Evolutionary conservation across 2,113 vertebrate species (phyloP), one percentile per base, ranked within the genome.

Genomic region (Callopanchax toddi): DNA sequence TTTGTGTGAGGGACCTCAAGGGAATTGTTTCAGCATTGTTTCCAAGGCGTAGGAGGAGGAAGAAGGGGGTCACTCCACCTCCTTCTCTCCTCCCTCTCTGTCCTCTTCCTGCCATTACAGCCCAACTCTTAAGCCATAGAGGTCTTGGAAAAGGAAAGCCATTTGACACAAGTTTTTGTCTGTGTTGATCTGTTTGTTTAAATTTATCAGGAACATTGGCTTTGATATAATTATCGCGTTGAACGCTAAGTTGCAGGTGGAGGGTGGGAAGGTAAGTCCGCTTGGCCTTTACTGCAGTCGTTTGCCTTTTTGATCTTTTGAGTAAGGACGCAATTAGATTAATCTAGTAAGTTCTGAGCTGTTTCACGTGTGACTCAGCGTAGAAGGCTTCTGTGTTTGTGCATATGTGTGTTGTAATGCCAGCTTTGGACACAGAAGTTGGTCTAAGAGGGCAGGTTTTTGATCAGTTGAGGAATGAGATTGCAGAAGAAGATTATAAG

Each of bases 1-100:
- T 85, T 81, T 57, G 74, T 65, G 17, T 65, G 32, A 37, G 72
- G 75, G 65, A 74, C 64, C 79, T 86, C 81, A 42, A 71, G 87
- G 86, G 87, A 78, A 85, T 86, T 74, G 80, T 89, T 89, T 57
- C 43, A 66, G 75, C 71, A 87, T 90, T 90, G 87, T 90, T 89
- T 78, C 77, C 75, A 39, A 51, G 64, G 60, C 49, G 70, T 57
- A 52, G 63, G 62, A 60, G 48, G 74, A 65, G 54, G 67, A 10
- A 18, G 17, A 49, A 57, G 65, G 58, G 60, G 57, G 68, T 71
- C 71, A 65, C 53, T 74, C 76, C 66, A 51, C 71, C 68, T 74
- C 78, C 40, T 74, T 83, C 75, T 74, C 79, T 73, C 86, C 79
- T 76, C 81, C 82, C 68, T 73, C 66, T 67, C 55, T 34, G 50